These are phyloP conservation scores for Laothoe populi DNA, from an alignment of 2,888 invertebrate species.

Conservation along the genomic window DNA sequence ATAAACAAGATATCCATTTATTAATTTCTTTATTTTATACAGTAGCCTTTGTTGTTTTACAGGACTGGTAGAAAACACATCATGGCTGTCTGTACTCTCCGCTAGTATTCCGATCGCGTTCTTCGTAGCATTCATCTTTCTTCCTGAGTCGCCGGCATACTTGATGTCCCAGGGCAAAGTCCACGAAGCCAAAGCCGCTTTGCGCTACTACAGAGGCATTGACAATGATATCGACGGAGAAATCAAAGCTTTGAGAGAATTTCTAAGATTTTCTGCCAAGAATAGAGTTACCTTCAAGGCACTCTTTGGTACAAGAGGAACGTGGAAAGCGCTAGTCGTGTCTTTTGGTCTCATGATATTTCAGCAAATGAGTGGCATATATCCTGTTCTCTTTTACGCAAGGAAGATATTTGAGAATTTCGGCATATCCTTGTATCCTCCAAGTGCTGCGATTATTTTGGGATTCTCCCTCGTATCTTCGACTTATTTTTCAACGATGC, in stretches of 20 bases:
- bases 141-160: slow-evolving; percentile 90
- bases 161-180: slow-evolving; percentile 82
- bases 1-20: neutral
- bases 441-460: slow-evolving; percentile 84
- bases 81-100: slow-evolving; percentile 72
- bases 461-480: slow-evolving; percentile 85
- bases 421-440: slow-evolving; percentile 63
- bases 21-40: neutral
- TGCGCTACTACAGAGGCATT: slow-evolving; percentile 86
- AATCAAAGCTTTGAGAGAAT: slow-evolving; percentile 75
- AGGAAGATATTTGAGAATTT: slow-evolving; percentile 82
- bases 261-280: slow-evolving; percentile 70
- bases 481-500: slow-evolving; percentile 82
- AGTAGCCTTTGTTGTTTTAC: slow-evolving; percentile 48
- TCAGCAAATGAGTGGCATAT: slow-evolving; percentile 87
- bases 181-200: slow-evolving; percentile 84
- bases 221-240: slow-evolving; percentile 85
- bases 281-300: slow-evolving; percentile 77
- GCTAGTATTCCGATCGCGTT: slow-evolving; percentile 73
- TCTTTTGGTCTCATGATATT: slow-evolving; percentile 87
- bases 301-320: slow-evolving; percentile 68
- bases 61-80: slow-evolving; percentile 71
- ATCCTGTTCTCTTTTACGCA: slow-evolving; percentile 85
- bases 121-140: slow-evolving; percentile 83
- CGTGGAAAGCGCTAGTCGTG: slow-evolving; percentile 75